Conservation (phyloP, 2,888 invertebrate species). For the Polyommatus iphigenia region DNA sequence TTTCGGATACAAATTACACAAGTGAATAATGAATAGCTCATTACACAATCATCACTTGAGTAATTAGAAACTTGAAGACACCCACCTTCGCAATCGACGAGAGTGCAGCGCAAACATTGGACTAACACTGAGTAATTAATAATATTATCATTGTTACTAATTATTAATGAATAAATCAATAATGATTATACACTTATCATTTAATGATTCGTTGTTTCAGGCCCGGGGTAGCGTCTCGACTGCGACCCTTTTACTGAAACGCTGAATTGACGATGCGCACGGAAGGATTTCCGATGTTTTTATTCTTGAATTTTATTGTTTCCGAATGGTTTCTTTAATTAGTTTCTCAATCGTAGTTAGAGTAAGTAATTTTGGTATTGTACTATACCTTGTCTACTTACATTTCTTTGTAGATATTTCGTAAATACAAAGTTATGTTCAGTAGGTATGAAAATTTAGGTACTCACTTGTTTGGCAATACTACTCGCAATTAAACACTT, state of each 20-base stretch:
- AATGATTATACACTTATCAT: constrained; percentile 9
- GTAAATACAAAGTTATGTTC: no score
- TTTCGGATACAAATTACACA: constrained; percentile 14
- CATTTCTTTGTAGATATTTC: no score
- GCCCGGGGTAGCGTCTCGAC: constrained; percentile 51
- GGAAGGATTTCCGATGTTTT: constrained; percentile 35
- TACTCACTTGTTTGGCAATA: no score
- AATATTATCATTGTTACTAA: not conserved
- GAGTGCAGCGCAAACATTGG: constrained; percentile 72
- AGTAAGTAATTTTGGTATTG: no score
- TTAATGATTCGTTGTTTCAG: constrained; percentile 30
- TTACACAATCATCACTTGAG: constrained; percentile 21
- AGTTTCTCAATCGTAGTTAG: no score
- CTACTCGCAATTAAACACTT: no score
- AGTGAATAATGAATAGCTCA: constrained; percentile 7
- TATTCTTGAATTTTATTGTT: not conserved
- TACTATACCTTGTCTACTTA: no score
- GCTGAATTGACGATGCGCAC: constrained; percentile 52
- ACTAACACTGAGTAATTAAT: constrained; percentile 51
- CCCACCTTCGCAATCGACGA: constrained; percentile 65
- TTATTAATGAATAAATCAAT: not conserved
- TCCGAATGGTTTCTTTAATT: not conserved
- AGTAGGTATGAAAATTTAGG: no score
- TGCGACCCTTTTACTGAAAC: constrained; percentile 57
- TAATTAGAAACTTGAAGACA: constrained; percentile 18